Conservation (phyloP, 2,113 vertebrate species). For the Pygoscelis adeliae region DNA sequence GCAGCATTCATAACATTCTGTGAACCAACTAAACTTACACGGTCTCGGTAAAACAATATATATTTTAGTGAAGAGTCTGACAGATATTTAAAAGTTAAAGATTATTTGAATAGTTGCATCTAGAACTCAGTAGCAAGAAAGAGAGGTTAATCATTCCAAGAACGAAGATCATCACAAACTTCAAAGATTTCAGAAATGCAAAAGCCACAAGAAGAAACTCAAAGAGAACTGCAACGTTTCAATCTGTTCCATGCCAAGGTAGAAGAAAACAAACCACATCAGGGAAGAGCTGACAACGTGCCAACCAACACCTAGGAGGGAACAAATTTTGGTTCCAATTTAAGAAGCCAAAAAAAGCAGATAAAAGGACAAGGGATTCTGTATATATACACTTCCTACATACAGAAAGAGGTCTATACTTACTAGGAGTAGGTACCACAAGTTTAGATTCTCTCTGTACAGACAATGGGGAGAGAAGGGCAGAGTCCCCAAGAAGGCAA, state of each 20-base stretch:
- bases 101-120: background rate
- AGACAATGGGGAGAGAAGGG: background rate
- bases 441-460: background rate
- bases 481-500: fast-evolving
- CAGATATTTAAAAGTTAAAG: background rate
- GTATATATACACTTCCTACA: background rate
- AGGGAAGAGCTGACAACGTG: background rate
- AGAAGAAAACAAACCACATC: background rate
- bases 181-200: background rate
- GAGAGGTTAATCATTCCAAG: background rate
- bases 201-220: background rate
- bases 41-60: background rate
- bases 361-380: background rate
- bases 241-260: background rate
- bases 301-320: background rate
- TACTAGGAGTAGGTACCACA: background rate
- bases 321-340: background rate
- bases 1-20: background rate
- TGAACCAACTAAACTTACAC: background rate
- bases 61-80: background rate
- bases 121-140: background rate
- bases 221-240: background rate
- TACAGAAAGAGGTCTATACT: background rate
- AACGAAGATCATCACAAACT: background rate
- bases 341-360: background rate